Conservation (phyloP, 2,797 vertebrate genomes). For the Trachurus trachurus region DNA sequence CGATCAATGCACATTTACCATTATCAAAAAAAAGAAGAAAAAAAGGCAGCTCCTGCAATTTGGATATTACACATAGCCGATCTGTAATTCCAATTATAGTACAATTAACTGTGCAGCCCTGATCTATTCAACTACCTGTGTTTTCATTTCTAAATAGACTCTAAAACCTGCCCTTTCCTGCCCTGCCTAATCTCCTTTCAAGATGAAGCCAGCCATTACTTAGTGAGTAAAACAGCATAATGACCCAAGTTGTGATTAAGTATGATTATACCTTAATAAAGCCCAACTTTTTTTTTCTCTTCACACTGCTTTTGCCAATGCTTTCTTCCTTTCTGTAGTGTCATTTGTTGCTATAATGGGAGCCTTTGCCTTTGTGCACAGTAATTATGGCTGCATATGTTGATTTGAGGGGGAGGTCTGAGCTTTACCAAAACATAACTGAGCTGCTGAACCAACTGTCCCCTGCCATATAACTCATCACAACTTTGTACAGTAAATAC, state of each 20-base stretch:
- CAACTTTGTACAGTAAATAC: conserved; percentile 43
- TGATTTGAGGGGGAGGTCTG: conserved; percentile 13
- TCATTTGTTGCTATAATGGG: background rate
- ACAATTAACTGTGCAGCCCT: no score
- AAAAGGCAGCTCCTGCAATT: no score
- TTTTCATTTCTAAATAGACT: background rate
- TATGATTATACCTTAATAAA: conserved; percentile 2
- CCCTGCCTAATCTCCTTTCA: background rate
- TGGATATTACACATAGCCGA: no score
- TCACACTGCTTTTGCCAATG: background rate
- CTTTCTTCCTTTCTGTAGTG: background rate
- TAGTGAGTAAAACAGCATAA: background rate
- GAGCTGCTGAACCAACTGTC: conserved; percentile 33
- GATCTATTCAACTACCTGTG: rapidly evolving
- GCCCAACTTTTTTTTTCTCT: background rate
- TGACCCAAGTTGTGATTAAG: background rate
- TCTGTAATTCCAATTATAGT: no score
- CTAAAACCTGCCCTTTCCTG: background rate
- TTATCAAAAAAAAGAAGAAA: no score
- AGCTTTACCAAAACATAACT: conserved; percentile 24
- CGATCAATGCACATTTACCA: no score
- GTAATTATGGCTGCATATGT: background rate
- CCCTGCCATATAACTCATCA: conserved; percentile 41
- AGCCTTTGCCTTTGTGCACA: background rate
- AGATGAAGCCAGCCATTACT: background rate